These are phyloP conservation scores for Aphelinus atriplicis DNA, from an alignment of 1,140 invertebrate genomes.

Conservation along the genomic window DNA sequence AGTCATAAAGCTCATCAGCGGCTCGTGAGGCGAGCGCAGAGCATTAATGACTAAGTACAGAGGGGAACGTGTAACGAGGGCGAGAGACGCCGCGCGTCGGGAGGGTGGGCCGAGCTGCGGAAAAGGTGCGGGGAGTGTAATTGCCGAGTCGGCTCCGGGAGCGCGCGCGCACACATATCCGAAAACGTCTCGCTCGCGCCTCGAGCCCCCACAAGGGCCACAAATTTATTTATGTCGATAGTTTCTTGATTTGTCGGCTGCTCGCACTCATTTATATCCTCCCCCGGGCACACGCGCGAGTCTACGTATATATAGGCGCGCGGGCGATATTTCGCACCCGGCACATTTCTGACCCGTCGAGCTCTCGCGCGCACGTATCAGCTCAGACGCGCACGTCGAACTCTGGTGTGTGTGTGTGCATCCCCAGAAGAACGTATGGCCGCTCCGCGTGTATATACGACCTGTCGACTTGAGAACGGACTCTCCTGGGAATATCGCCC, in stretches of 20 bases:
- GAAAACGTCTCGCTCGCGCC: constrained; percentile 43
- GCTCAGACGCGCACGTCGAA: too few relatives aligned
- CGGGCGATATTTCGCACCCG: too few relatives aligned
- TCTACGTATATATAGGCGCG: too few relatives aligned
- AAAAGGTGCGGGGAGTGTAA: constrained; percentile 47
- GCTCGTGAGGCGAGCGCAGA: constrained; percentile 30
- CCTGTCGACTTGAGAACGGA: constrained; percentile 19
- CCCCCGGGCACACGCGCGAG: constrained; percentile 40
- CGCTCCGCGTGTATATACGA: constrained; percentile 12
- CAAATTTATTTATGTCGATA: constrained; percentile 69
- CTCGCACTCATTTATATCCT: constrained; percentile 62
- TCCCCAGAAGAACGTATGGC: not conserved
- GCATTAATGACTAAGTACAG: constrained; percentile 42
- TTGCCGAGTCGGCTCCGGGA: constrained; percentile 45
- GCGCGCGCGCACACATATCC: not conserved
- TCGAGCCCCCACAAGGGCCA: constrained; percentile 59
- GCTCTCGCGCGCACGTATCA: too few relatives aligned
- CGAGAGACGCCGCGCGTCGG: not conserved
- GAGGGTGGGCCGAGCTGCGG: not conserved
- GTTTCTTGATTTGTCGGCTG: constrained; percentile 68
- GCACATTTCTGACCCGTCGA: too few relatives aligned
- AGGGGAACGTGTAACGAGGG: constrained; percentile 31
- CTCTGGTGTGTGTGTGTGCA: too few relatives aligned
- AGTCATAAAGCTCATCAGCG: constrained; percentile 37
- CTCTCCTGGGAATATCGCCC: too few relatives aligned